Conservation (phyloP, 2,888 invertebrate species). For the Cheilosia vulpina region DNA sequence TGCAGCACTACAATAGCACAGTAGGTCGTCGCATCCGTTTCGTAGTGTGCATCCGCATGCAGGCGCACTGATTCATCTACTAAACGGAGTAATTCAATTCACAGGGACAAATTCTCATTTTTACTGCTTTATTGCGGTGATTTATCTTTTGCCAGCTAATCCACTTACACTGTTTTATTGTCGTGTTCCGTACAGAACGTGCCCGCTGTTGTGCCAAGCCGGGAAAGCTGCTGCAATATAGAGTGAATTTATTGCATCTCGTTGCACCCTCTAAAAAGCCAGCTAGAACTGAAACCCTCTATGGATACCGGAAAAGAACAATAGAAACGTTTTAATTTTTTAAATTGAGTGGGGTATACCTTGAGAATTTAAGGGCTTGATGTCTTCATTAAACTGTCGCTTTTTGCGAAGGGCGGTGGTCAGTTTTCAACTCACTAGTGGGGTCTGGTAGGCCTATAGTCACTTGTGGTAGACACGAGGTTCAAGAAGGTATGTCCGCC, state of each 20-base stretch:
- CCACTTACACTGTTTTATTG: slow-evolving; percentile 65
- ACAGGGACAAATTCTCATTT: slow-evolving; percentile 66
- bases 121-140: slow-evolving; percentile 67
- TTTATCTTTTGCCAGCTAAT: slow-evolving; percentile 63
- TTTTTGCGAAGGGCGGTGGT: too few relatives aligned
- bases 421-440: too few relatives aligned
- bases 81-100: slow-evolving; percentile 65
- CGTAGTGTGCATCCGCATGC: slow-evolving; percentile 29
- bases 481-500: too few relatives aligned
- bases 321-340: slow-evolving; percentile 33
- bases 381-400: too few relatives aligned
- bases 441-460: too few relatives aligned
- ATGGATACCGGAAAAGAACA: not conserved
- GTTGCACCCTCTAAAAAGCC: slow-evolving; percentile 39
- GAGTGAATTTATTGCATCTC: slow-evolving; percentile 65
- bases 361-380: not conserved
- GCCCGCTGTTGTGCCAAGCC: slow-evolving; percentile 1
- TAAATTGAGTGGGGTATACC: not conserved
- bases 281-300: slow-evolving; percentile 7
- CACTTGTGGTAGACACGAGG: too few relatives aligned
- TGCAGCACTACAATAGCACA: not conserved
- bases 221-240: slow-evolving; percentile 46
- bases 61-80: slow-evolving; percentile 38
- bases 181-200: slow-evolving; percentile 23
- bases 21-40: slow-evolving; percentile 9